Evolutionary conservation across 2,113 vertebrate genomes (phyloP), one percentile per base, ranked within the genome.

Genomic region (Perca flavescens): DNA sequence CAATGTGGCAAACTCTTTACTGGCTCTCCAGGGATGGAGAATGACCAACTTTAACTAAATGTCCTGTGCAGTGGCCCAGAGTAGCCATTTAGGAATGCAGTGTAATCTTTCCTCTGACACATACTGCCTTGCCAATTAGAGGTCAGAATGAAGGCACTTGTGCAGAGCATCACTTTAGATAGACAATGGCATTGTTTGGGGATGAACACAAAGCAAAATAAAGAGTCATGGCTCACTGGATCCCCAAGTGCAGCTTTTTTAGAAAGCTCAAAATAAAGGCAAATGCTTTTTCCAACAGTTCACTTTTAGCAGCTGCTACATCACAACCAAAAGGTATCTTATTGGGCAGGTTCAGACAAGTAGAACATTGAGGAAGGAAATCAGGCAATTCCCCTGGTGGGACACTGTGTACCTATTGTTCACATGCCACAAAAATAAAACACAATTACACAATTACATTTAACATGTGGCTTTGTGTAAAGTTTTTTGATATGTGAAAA

Each of bases 11-110:
- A 88, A 87, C 82, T 82, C 86, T 83, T 92, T 86, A 91, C 75
- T 52, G 54, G 58, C 74, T 89, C 90, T 81, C 84, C 5, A 5
- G 91, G 88, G 91, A 91, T 2, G 4, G 57, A 82, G 74, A 93
- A 93, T 83, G 91, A 87, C 87, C 92, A 89, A 74, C 85, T 94
- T 91, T 90, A 88, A 91, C 90, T 93, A 90, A 93, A 84, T 89
- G 85, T 90, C 87, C 73, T 66, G 87, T 78, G 88, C 93, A 85
- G 83, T 66, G 80, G 90, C 84, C 85, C 92, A 66, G 66, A 82
- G 88, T 79, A 89, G 87, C 89, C 88, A 88, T 92, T 93, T 87
- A 91, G 78, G 78, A 83, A 85, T 69, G 86, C 82, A 73, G 77
- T 49, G 72, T 82, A 91, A 92, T 80, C 89, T 74, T 77, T 86